Evolutionary conservation across 1,140 invertebrate genomes (phyloP).

Genomic region (Penaeus vannamei): DNA sequence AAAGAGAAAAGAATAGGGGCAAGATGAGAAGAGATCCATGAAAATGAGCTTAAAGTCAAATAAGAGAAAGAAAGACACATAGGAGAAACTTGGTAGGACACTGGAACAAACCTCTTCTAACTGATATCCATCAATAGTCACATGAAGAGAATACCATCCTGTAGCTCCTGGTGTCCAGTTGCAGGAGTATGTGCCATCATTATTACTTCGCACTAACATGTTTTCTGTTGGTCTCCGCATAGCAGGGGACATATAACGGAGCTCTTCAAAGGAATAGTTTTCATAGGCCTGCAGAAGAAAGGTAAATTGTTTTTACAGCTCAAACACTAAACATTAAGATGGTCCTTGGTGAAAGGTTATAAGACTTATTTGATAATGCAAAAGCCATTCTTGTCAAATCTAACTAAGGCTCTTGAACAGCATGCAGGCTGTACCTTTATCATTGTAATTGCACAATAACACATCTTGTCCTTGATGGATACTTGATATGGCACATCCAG

Average conservation of each 20-base stretch:
- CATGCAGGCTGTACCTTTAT: constrained; percentile 80
- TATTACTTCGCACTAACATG: constrained; percentile 86
- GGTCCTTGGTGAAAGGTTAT: not conserved
- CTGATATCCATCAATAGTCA: constrained; percentile 89
- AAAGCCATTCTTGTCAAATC: not conserved
- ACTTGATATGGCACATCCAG: constrained; percentile 88
- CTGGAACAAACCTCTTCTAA: constrained; percentile 81
- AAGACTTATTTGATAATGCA: not conserved
- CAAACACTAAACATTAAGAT: not conserved
- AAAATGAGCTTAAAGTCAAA: not conserved
- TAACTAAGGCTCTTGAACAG: not conserved
- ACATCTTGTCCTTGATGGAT: constrained; percentile 91
- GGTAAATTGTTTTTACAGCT: not conserved
- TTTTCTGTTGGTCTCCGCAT: constrained; percentile 85
- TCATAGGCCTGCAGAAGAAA: constrained; percentile 82
- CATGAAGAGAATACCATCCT: constrained; percentile 89
- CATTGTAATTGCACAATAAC: constrained; percentile 93
- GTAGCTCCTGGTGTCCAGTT: constrained; percentile 93
- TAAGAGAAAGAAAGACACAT: not conserved
- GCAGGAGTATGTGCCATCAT: constrained; percentile 89
- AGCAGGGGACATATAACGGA: constrained; percentile 85
- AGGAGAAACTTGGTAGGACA: constrained; percentile 17
- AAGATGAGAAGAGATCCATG: too few species aligned
- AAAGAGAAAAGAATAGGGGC: too few species aligned
- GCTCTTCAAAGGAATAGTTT: constrained; percentile 96